Conservation (phyloP, 2,888 invertebrate species). For the Pediacus dermestoides region DNA sequence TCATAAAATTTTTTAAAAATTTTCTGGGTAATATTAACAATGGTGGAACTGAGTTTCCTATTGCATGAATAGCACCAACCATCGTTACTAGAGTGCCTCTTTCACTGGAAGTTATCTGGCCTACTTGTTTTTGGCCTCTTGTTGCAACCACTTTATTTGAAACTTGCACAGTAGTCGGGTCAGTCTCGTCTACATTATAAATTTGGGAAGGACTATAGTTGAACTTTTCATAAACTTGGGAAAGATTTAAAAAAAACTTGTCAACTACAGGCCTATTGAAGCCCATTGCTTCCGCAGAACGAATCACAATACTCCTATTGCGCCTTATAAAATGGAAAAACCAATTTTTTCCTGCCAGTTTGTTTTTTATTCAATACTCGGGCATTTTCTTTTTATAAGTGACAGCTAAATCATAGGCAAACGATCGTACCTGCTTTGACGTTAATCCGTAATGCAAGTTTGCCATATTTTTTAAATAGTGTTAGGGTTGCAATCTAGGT, state of each 20-base stretch:
- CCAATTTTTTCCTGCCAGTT: slow-evolving; percentile 5
- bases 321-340: slow-evolving; percentile 8
- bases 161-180: slow-evolving; percentile 20
- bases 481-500: too few species aligned
- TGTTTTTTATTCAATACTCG: slow-evolving; percentile 5
- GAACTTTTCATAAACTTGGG: slow-evolving; percentile 13
- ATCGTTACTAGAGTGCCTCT: slow-evolving; percentile 17
- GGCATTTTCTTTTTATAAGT: slow-evolving; percentile 10
- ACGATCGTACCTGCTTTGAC: slow-evolving; percentile 10
- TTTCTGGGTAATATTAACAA: slow-evolving; percentile 21
- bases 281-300: slow-evolving; percentile 14
- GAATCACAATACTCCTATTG: slow-evolving; percentile 4
- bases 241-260: slow-evolving; percentile 17
- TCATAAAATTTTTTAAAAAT: slow-evolving; percentile 9
- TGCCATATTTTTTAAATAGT: slow-evolving; percentile 11
- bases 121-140: slow-evolving; percentile 24
- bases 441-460: slow-evolving; percentile 13
- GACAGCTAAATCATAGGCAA: slow-evolving; percentile 11
- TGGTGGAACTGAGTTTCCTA: slow-evolving; percentile 19
- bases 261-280: slow-evolving; percentile 19
- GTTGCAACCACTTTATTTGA: slow-evolving; percentile 21
- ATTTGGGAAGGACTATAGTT: slow-evolving; percentile 14
- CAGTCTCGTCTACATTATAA: slow-evolving; percentile 19
- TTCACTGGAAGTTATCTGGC: slow-evolving; percentile 18
- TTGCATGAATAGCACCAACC: slow-evolving; percentile 15